Evolutionary conservation across 2,797 vertebrate genomes (phyloP).

Genomic region (Spinus pinus): DNA sequence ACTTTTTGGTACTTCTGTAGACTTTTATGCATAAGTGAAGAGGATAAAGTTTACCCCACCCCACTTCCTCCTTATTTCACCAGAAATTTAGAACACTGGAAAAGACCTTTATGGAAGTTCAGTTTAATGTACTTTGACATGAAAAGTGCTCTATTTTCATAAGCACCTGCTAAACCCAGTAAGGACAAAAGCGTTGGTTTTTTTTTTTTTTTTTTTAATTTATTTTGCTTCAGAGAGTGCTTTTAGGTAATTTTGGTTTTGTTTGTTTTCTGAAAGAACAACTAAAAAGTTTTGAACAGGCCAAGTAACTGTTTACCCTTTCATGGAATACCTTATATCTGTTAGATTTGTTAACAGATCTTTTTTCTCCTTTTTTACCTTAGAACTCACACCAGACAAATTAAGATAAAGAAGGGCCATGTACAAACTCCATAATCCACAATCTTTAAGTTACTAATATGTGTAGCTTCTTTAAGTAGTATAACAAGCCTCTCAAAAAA

Average conservation of each 20-base stretch:
- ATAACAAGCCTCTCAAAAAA: not conserved
- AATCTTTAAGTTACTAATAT: not conserved
- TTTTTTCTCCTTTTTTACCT: not conserved
- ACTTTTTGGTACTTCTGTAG: rapidly evolving
- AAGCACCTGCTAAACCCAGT: not conserved
- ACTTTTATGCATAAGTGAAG: not conserved
- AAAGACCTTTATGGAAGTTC: not conserved
- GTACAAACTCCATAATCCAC: not conserved
- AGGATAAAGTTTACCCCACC: not conserved
- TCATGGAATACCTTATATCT: not conserved
- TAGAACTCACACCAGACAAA: not conserved
- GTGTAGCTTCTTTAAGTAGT: not conserved
- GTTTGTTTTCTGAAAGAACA: not conserved
- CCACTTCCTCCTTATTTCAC: not conserved
- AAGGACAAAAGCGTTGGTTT: not conserved
- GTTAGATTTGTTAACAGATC: not conserved
- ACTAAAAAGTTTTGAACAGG: not conserved
- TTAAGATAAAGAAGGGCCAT: not conserved
- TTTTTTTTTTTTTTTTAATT: not conserved
- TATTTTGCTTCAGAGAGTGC: not conserved
- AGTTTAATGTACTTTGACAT: not conserved
- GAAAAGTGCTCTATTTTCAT: not conserved
- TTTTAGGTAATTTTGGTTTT: not conserved
- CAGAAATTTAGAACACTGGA: not conserved
- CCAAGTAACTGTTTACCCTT: not conserved